phyloP scores from a whole-genome alignment of 2,888 invertebrate species.

The Hartigia nigra region DNA sequence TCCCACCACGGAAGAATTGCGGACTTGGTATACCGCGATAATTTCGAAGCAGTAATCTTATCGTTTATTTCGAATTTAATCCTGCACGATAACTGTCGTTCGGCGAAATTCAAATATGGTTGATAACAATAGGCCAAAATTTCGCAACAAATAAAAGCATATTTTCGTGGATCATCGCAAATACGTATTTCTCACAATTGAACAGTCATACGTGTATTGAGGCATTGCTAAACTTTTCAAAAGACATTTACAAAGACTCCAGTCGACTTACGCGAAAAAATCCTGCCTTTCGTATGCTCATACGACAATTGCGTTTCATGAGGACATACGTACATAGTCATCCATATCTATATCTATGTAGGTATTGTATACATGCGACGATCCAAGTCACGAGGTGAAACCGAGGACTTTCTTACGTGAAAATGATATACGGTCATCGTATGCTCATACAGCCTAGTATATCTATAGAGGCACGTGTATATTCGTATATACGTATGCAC shows the following conservation, averaged over 20 bases:
- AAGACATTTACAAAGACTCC: not conserved
- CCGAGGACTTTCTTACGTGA: slow-evolving; percentile 35
- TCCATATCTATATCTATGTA: not conserved
- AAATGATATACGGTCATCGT: slow-evolving; percentile 34
- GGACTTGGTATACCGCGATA: not conserved
- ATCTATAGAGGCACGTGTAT: not conserved
- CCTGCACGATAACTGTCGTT: not conserved
- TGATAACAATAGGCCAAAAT: no score
- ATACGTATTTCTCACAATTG: not conserved
- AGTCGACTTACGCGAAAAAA: not conserved
- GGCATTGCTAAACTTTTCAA: not conserved
- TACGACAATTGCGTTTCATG: not conserved
- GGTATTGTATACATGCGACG: not conserved
- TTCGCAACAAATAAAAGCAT: no score
- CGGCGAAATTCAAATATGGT: not conserved
- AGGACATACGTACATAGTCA: not conserved
- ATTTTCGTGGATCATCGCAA: no score
- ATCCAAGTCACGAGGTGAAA: slow-evolving; percentile 23
- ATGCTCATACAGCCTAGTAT: slow-evolving; percentile 18
- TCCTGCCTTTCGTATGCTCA: not conserved
- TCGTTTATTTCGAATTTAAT: not conserved
- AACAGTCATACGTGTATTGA: not conserved
- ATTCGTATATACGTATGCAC: not conserved
- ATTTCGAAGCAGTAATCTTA: not conserved
- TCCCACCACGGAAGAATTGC: not conserved